Evolutionary conservation across 2,113 vertebrate species (phyloP).

Genomic region (Hemiscyllium ocellatum): DNA sequence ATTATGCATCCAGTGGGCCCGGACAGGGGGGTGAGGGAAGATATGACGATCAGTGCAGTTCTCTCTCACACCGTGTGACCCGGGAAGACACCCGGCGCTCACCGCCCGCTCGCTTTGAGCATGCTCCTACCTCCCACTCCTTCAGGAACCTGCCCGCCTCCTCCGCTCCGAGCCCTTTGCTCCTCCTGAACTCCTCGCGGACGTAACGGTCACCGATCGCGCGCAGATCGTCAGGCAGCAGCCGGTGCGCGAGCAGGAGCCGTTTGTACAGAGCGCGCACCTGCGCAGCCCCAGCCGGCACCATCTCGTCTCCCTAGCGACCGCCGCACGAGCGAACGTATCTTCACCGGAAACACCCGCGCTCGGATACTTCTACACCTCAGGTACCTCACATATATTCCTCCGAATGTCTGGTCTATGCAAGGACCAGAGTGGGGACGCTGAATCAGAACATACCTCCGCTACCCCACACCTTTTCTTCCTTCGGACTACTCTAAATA

Average conservation of each 20-base stretch:
- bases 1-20: too few relatives aligned
- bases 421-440: neutral
- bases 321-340: neutral
- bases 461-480: too few relatives aligned
- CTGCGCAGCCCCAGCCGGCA: constrained; percentile 47
- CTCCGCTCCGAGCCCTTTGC: constrained; percentile 53
- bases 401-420: neutral
- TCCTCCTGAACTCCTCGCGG: constrained; percentile 78
- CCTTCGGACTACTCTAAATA: neutral
- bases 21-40: too few relatives aligned
- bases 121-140: constrained; percentile 74
- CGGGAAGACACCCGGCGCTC: too few relatives aligned
- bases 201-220: constrained; percentile 80
- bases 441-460: neutral
- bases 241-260: constrained; percentile 70
- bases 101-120: too few relatives aligned
- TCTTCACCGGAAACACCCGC: neutral
- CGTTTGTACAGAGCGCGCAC: constrained; percentile 68
- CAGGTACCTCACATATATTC: neutral
- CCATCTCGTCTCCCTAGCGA: neutral
- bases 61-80: too few relatives aligned
- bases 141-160: constrained; percentile 68
- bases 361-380: neutral
- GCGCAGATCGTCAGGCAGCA: constrained; percentile 67
- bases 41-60: too few relatives aligned